These are phyloP conservation scores for Diarsia brunnea DNA, from an alignment of 2,888 invertebrate species.

Conservation along the genomic window DNA sequence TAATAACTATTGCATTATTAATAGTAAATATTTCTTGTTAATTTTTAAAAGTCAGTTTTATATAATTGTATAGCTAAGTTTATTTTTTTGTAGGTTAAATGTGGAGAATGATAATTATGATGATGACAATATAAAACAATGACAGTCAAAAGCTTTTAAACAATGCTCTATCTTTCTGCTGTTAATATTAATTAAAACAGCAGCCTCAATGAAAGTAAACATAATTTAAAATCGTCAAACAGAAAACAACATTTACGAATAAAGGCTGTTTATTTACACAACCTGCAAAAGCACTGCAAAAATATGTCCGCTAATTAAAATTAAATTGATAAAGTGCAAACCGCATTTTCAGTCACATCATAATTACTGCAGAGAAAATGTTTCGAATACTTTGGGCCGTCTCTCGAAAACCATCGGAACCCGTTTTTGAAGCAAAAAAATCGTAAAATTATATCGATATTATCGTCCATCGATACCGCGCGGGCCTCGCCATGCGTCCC, in stretches of 20 bases:
- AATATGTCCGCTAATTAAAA: conserved; percentile 32
- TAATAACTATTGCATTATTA: conserved; percentile 6
- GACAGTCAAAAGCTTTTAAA: conserved; percentile 9
- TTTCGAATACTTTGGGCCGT: conserved; percentile 48
- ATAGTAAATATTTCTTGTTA: neutral
- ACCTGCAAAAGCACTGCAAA: conserved; percentile 28
- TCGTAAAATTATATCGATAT: conserved; percentile 61
- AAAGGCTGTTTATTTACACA: conserved; percentile 37
- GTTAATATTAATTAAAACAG: conserved; percentile 18
- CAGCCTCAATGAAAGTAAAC: conserved; percentile 23
- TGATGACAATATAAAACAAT: neutral
- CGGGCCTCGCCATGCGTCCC: conserved; percentile 23
- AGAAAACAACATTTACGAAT: conserved; percentile 14
- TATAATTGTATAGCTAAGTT: neutral
- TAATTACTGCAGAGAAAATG: conserved; percentile 55
- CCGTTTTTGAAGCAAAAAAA: conserved; percentile 51
- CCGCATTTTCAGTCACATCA: conserved; percentile 45
- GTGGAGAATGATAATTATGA: no score
- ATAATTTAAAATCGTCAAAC: conserved; percentile 14
- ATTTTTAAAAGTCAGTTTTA: conserved; percentile 14
- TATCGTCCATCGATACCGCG: conserved; percentile 61
- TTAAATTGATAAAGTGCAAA: conserved; percentile 25
- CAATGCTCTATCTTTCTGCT: conserved; percentile 1
- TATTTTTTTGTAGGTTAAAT: no score
- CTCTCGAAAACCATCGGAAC: conserved; percentile 43